Evolutionary conservation across 2,888 invertebrate species (phyloP).

Genomic region (Lithophane ornitopus): DNA sequence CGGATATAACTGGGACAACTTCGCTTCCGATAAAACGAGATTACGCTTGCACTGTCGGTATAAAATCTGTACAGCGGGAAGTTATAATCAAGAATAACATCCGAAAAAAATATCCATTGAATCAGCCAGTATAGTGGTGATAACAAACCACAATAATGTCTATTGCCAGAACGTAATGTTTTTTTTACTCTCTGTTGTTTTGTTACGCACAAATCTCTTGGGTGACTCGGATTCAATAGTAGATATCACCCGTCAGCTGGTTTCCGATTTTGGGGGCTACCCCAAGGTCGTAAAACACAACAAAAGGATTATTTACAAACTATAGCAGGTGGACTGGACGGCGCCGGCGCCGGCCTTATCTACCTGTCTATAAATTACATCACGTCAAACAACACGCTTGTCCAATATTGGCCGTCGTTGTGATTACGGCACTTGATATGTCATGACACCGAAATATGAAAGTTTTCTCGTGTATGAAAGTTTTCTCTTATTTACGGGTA

Average conservation of each 20-base stretch:
- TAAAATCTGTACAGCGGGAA: no score
- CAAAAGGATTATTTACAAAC: slow-evolving; percentile 61
- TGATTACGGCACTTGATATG: slow-evolving; percentile 23
- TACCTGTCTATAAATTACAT: slow-evolving; percentile 50
- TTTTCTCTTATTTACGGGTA: background rate
- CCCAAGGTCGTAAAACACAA: slow-evolving; percentile 60
- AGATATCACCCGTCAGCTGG: slow-evolving; percentile 51
- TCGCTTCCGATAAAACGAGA: slow-evolving; percentile 30
- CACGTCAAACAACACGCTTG: slow-evolving; percentile 36
- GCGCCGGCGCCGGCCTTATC: slow-evolving; percentile 47
- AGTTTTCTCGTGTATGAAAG: slow-evolving; percentile 21
- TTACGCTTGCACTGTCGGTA: background rate
- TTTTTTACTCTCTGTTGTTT: slow-evolving; percentile 30
- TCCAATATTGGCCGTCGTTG: background rate
- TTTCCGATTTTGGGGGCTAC: slow-evolving; percentile 49
- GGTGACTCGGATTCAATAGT: slow-evolving; percentile 49
- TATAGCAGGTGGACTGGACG: slow-evolving; percentile 56
- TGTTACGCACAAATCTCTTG: slow-evolving; percentile 46
- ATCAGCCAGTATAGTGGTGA: background rate
- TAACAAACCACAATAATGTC: slow-evolving; percentile 10
- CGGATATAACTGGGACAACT: slow-evolving; percentile 28
- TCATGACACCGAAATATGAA: background rate
- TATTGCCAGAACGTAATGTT: slow-evolving; percentile 13
- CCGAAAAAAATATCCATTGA: slow-evolving; percentile 9
- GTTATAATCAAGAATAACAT: background rate